These are phyloP conservation scores for Platorchestia sp. DNA, from an alignment of 1,140 invertebrate species.

Conservation along the genomic window DNA sequence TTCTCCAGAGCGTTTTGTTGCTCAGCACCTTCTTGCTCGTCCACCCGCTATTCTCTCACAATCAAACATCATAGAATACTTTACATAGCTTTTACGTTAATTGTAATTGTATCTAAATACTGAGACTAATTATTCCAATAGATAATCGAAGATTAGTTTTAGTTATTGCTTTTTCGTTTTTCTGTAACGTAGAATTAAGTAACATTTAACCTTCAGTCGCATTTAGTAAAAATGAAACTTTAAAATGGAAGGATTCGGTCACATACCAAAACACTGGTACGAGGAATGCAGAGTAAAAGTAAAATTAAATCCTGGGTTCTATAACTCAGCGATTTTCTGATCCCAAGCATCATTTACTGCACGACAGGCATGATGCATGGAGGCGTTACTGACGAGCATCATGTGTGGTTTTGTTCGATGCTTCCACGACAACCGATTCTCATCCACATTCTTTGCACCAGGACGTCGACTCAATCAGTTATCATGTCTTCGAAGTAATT, in stretches of 20 bases:
- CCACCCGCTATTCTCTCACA: neutral
- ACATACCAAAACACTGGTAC: neutral
- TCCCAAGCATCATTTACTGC: neutral
- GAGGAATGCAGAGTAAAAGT: neutral
- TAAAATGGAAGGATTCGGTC: neutral
- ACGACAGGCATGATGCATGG: neutral
- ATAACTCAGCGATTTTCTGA: neutral
- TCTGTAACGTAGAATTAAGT: neutral
- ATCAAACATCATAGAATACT: neutral
- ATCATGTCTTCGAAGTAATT: too few species aligned
- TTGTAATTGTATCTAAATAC: neutral
- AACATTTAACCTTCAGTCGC: neutral
- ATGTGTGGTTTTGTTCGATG: neutral
- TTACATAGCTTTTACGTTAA: neutral
- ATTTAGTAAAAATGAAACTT: neutral
- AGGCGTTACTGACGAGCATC: neutral
- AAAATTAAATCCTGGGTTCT: neutral
- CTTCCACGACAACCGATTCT: neutral
- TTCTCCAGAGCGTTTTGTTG: too few species aligned
- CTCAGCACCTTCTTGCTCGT: too few species aligned
- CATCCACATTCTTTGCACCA: neutral
- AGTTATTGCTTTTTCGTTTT: neutral
- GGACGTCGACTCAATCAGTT: neutral
- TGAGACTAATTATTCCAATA: neutral
- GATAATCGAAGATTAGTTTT: neutral